Evolutionary conservation across 2,797 vertebrate genomes (phyloP).

Genomic region (Girardinus metallicus): DNA sequence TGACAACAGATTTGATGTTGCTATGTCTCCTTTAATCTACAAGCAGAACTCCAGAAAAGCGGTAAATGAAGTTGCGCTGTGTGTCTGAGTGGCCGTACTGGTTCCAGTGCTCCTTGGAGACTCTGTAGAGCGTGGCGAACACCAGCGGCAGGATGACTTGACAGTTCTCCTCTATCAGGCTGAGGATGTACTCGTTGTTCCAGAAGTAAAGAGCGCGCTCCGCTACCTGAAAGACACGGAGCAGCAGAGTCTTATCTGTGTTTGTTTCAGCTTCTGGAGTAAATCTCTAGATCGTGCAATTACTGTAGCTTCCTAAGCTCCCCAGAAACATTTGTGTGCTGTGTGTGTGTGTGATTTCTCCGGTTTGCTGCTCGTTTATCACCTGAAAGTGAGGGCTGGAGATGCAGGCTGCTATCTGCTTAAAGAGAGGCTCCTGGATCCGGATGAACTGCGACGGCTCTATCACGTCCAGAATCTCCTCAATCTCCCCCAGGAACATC

Average conservation of each 20-base stretch:
- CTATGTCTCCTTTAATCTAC: not conserved
- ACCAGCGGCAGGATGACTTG: conserved; percentile 92
- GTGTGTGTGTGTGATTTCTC: not conserved
- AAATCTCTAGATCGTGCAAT: not conserved
- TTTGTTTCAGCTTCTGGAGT: not conserved
- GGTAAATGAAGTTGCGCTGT: not conserved
- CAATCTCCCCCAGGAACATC: conserved; percentile 93
- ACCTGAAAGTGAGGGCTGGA: conserved; percentile 95
- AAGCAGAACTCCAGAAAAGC: not conserved
- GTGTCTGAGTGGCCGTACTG: conserved; percentile 81
- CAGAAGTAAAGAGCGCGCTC: conserved; percentile 97
- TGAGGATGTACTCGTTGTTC: conserved; percentile 96
- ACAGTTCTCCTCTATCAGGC: conserved; percentile 95
- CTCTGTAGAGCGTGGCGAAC: conserved; percentile 92
- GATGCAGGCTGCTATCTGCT: conserved; percentile 90
- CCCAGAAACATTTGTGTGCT: not conserved
- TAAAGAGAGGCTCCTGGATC: conserved; percentile 92
- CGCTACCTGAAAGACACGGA: conserved; percentile 83
- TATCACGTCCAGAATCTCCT: conserved; percentile 93
- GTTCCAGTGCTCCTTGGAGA: conserved; percentile 97
- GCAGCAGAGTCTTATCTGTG: not conserved
- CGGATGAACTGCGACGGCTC: conserved; percentile 94
- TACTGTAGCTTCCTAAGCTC: conserved; percentile 1
- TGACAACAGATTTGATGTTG: not conserved
- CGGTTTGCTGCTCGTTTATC: not conserved